A percentile compares a stretch with the other conserved stretches of the same genome.
Evolutionary conservation across 2,888 invertebrate genomes (phyloP).

Genomic region (Tetragnatha montana): DNA sequence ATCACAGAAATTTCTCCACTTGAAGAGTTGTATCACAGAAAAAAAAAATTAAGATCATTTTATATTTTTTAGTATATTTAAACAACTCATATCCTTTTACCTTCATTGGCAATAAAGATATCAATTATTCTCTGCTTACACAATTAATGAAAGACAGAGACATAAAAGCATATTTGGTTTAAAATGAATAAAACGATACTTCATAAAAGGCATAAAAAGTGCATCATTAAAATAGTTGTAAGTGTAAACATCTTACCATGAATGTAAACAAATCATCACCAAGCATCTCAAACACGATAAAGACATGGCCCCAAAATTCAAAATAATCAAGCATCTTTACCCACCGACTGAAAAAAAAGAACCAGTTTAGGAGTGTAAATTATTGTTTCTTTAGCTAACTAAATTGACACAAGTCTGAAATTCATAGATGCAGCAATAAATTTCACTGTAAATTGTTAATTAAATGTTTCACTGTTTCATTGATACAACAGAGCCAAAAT

Average conservation of each 20-base stretch:
- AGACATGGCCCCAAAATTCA: constrained; percentile 27
- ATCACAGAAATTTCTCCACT: no score
- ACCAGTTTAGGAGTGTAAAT: background rate
- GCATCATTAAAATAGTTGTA: background rate
- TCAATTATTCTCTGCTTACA: background rate
- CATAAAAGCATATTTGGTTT: background rate
- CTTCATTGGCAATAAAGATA: background rate
- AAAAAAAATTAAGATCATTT: no score
- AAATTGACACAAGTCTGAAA: background rate
- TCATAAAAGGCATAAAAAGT: background rate
- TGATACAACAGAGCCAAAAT: background rate
- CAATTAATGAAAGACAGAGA: background rate
- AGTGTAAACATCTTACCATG: constrained; percentile 2
- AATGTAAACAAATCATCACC: constrained; percentile 29
- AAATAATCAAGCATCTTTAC: constrained; percentile 34
- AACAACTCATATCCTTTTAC: background rate
- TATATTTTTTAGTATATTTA: no score
- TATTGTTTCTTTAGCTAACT: background rate
- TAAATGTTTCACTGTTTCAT: background rate
- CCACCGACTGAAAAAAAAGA: constrained; percentile 32
- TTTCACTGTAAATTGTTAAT: background rate
- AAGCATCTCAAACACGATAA: constrained; percentile 25
- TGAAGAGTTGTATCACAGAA: no score
- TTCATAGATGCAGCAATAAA: background rate
- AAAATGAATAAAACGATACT: background rate